phyloP scores from a whole-genome alignment of 2,113 vertebrate genomes.

The Anoplopoma fimbria region DNA sequence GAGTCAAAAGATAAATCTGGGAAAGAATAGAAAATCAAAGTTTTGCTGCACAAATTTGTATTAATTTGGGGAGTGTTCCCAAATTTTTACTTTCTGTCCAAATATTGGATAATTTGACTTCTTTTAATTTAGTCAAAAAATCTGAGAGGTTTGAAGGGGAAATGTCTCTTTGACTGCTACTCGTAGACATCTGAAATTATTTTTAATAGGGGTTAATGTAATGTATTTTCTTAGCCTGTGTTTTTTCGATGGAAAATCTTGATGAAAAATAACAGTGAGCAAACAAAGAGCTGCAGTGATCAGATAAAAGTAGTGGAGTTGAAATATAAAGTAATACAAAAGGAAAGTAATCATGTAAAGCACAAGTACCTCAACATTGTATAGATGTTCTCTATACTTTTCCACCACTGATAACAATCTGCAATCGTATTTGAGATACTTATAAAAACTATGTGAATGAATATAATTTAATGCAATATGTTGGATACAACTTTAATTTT shows the following conservation, averaged over 20 bases:
- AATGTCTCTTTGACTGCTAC: not conserved
- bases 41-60: not conserved
- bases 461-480: not conserved
- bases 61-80: not conserved
- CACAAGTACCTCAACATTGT: not conserved
- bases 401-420: not conserved
- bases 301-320: not conserved
- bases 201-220: not conserved
- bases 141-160: not conserved
- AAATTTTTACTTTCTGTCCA: not conserved
- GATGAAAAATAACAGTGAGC: not conserved
- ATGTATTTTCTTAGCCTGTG: not conserved
- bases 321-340: not conserved
- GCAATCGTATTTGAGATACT: not conserved
- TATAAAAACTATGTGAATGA: not conserved
- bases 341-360: not conserved
- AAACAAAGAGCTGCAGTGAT: not conserved
- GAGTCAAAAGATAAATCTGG: not conserved
- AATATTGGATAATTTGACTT: not conserved
- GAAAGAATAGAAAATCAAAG: not conserved
- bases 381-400: not conserved
- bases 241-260: not conserved
- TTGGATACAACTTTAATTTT: conserved; percentile 7
- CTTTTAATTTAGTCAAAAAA: not conserved
- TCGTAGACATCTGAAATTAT: not conserved